Conservation (phyloP, 2,888 invertebrate species). For the Nasonia oneida region DNA sequence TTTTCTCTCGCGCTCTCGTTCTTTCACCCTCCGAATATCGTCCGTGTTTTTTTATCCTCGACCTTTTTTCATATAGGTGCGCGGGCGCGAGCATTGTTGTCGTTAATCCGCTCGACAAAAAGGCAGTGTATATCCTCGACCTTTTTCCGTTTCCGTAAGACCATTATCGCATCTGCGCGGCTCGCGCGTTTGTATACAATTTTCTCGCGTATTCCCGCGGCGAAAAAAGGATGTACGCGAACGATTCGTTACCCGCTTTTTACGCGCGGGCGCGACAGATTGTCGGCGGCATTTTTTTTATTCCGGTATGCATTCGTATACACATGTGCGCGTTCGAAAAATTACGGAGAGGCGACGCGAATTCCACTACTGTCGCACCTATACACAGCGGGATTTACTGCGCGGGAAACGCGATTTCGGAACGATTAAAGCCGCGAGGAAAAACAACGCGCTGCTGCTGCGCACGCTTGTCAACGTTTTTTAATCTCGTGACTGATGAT, state of each 20-base stretch:
- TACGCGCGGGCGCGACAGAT: not conserved
- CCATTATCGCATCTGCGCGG: not conserved
- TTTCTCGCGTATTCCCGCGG: not conserved
- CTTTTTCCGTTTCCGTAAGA: slow-evolving; percentile 5
- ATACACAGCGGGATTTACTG: not conserved
- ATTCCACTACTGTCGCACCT: slow-evolving; percentile 3
- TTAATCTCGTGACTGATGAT: not conserved
- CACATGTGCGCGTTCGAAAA: not conserved
- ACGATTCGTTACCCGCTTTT: not conserved
- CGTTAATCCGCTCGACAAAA: not conserved
- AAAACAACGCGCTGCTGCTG: not conserved
- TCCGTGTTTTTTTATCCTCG: slow-evolving; percentile 24
- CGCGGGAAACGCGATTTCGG: slow-evolving; percentile 32
- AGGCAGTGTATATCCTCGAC: not conserved
- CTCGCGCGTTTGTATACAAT: not conserved
- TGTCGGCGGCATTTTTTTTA: not conserved
- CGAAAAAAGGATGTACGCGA: not conserved
- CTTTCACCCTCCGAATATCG: not conserved
- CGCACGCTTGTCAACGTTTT: not conserved
- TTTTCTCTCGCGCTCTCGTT: not conserved
- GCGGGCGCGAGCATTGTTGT: not conserved
- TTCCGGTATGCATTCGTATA: not conserved
- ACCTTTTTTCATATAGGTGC: not conserved
- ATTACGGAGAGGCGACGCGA: not conserved
- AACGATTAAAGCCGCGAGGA: slow-evolving; percentile 11